Evolutionary conservation across 2,113 vertebrate species (phyloP), one percentile per base, ranked within the genome.

Genomic region (cattle (Bos taurus)): DNA sequence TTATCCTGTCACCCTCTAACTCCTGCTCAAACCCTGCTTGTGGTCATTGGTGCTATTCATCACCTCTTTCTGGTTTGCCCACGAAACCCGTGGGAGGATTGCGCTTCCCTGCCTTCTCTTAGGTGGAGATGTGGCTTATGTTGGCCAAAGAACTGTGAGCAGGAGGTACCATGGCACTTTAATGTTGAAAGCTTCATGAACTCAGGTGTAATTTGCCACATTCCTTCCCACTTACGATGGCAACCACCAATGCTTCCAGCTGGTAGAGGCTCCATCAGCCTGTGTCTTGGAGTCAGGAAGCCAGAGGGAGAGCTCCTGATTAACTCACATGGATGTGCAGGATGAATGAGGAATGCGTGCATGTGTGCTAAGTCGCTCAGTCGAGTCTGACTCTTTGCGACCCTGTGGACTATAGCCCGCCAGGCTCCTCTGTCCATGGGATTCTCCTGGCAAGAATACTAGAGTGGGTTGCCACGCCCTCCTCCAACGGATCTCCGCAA

Each of bases 271-370:
- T 3, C 43, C 23, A 21, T 54, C 13, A 26, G 64, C 21, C 33
- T 21, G 10, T 2, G 56, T 52, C 52, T 36, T 46, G 25, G 9
- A 56, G 43, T 17, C 7, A 62, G 71, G 57, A 50, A 57, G 2
- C 9, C 14, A 0, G 13, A 50, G 50, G 43, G 14, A 3, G 94
- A 90, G 90, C 74, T 56, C n/a, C 94, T 40, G 36, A 30, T 17
- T 2, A 4, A 5, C 23, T n/a, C 33, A 13, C 5, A 0, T 21
- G 62, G 9, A 25, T 2, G 0, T 5, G 7, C 10, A 14, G 67
- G 30, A 9, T 1, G 64, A 77, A 33, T 59, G 74, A 62, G 57
- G 33, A 33, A 2, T 17, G 26, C 0, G 17, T 71, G 64, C 0
- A 4, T 21, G 64, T 71, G 64, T 21, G 17, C 64, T 36, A 36